A percentile compares a stretch with the other conserved stretches of the same genome.
Conservation (phyloP, 1,140 invertebrate species). For the Brachionus calyciflorus region DNA sequence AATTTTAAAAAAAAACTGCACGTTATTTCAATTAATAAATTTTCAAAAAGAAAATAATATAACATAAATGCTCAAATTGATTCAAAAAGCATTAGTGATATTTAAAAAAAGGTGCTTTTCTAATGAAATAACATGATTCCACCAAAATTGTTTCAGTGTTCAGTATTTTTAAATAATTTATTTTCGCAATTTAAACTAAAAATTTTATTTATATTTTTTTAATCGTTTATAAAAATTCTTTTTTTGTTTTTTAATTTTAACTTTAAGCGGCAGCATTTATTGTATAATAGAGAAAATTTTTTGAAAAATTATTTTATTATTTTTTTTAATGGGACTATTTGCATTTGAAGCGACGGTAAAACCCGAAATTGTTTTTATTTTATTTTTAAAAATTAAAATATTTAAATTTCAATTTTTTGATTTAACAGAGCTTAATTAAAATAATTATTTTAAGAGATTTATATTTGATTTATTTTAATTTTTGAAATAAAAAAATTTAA, state of each 20-base stretch:
- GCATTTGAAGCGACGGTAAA: too few species aligned
- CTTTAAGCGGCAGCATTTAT: slow-evolving; percentile 30
- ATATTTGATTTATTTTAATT: neutral
- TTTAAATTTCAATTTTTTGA: neutral
- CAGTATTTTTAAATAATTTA: too few species aligned
- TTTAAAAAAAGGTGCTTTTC: slow-evolving; percentile 22
- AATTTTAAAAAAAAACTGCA: slow-evolving; percentile 1
- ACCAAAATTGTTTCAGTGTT: neutral
- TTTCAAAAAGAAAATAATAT: slow-evolving; percentile 4
- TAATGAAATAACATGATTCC: neutral
- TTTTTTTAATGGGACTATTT: too few species aligned
- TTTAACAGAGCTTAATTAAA: slow-evolving; percentile 32
- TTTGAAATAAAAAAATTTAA: neutral
- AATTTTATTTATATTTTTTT: slow-evolving; percentile 20
- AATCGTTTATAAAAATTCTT: too few species aligned
- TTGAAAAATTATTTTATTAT: too few species aligned
- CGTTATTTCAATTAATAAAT: too few species aligned
- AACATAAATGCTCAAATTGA: neutral
- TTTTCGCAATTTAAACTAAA: neutral
- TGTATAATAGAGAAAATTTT: neutral
- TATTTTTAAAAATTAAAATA: neutral
- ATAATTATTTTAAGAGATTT: neutral
- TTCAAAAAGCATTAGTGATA: slow-evolving; percentile 10
- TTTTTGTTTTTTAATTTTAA: neutral
- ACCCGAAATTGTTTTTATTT: neutral